These are phyloP conservation scores for Parus major DNA, from an alignment of 2,113 vertebrate genomes.

Conservation along the genomic window DNA sequence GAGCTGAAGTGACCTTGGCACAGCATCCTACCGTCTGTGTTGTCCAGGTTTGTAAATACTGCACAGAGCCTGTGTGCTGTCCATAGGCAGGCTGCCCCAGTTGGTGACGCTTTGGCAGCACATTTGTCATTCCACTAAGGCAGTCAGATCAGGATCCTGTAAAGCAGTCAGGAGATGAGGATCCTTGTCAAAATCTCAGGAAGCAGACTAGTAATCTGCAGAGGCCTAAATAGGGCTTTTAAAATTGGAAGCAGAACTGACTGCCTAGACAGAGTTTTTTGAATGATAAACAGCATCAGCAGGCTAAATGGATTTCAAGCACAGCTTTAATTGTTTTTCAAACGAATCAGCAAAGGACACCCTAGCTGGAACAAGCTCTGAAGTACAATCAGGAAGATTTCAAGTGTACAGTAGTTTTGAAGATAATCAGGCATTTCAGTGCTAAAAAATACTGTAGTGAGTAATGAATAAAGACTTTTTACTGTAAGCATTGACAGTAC, in stretches of 20 bases:
- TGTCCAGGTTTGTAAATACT: neutral
- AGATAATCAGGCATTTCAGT: slow-evolving; percentile 17
- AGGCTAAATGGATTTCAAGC: slow-evolving; percentile 43
- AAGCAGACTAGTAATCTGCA: slow-evolving; percentile 7
- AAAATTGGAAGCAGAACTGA: slow-evolving; percentile 39
- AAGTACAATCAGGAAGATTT: slow-evolving; percentile 39
- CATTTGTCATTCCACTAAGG: neutral
- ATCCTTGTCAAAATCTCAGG: slow-evolving; percentile 16
- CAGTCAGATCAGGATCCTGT: neutral
- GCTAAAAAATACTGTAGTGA: neutral
- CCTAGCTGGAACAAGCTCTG: neutral
- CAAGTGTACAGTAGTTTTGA: slow-evolving; percentile 1
- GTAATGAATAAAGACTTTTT: neutral
- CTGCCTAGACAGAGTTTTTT: slow-evolving; percentile 24
- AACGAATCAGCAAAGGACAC: slow-evolving; percentile 26
- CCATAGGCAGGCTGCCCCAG: neutral
- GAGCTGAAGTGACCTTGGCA: neutral
- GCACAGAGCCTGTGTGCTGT: accelerated
- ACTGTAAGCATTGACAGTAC: neutral
- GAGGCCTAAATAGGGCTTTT: slow-evolving; percentile 40
- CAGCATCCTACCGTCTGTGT: neutral
- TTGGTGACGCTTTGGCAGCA: neutral
- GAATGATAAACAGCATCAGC: slow-evolving; percentile 39
- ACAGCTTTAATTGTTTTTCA: slow-evolving; percentile 45
- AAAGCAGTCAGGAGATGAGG: neutral